A percentile compares a stretch with the other conserved stretches of the same genome.
Conservation (phyloP, 2,888 invertebrate genomes). For the Dryobotodes eremita region DNA sequence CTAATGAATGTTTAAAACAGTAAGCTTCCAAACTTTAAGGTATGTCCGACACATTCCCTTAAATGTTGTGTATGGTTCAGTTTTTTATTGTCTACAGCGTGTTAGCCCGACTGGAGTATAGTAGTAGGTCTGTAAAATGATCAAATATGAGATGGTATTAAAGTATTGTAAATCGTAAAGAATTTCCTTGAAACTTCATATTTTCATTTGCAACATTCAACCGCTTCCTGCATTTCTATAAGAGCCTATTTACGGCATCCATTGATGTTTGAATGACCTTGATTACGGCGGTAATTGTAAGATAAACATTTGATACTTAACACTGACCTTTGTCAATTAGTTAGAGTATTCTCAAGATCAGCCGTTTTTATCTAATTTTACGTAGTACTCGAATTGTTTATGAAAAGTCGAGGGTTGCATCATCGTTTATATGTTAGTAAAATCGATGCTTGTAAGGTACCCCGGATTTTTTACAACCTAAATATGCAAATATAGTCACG, state of each 20-base stretch:
- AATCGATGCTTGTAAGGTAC: neutral
- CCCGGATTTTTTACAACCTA: conserved; percentile 1
- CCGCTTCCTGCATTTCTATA: conserved; percentile 47
- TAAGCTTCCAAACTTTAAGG: neutral
- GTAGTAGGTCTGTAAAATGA: neutral
- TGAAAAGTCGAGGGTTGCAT: conserved; percentile 14
- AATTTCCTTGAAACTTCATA: conserved; percentile 47
- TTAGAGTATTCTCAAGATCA: conserved; percentile 76
- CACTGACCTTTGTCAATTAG: conserved; percentile 84
- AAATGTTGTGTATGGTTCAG: neutral
- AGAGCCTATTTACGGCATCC: conserved; percentile 54
- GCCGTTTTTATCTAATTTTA: conserved; percentile 36
- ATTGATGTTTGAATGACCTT: conserved; percentile 75
- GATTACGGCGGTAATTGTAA: conserved; percentile 82
- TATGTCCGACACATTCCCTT: neutral
- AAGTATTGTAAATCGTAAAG: neutral
- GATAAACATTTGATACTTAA: conserved; percentile 81
- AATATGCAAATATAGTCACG: conserved; percentile 33
- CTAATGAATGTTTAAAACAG: neutral
- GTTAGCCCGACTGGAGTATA: neutral
- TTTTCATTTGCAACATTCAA: conserved; percentile 40
- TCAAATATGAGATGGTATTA: too few relatives aligned
- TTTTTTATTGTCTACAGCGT: neutral
- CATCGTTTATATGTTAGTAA: neutral
- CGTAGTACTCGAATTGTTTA: neutral